Evolutionary conservation across 2,113 vertebrate species (phyloP).

Genomic region (Cariama cristata): DNA sequence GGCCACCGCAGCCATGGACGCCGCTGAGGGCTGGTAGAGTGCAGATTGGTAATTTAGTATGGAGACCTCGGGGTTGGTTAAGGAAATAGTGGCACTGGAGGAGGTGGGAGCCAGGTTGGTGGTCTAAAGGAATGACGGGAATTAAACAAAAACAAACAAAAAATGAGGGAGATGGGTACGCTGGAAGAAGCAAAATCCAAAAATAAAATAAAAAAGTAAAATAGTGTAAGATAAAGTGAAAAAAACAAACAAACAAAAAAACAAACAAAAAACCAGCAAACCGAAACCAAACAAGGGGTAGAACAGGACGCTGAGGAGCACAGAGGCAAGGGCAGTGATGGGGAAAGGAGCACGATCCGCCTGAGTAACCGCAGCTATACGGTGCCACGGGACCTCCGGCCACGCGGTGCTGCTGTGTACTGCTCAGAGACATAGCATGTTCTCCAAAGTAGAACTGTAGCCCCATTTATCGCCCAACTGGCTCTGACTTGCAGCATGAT

Average conservation of each 20-base stretch:
- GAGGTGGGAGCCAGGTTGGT: constrained; percentile 93
- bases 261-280: constrained; percentile 13
- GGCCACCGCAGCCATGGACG: constrained; percentile 97
- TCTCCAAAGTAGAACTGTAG: not conserved
- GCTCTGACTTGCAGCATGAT: not conserved
- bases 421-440: fast-evolving
- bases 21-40: constrained; percentile 97
- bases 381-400: fast-evolving
- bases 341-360: not conserved
- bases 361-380: not conserved
- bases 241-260: not conserved
- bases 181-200: constrained; percentile 56
- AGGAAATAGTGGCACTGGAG: constrained; percentile 96
- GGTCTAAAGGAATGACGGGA: constrained; percentile 90
- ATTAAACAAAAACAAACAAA: constrained; percentile 85
- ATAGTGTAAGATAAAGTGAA: constrained; percentile 24
- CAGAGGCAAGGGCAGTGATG: not conserved
- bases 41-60: constrained; percentile 98
- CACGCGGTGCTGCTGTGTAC: fast-evolving
- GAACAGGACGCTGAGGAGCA: not conserved
- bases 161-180: constrained; percentile 76
- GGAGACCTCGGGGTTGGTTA: constrained; percentile 96
- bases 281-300: constrained; percentile 18
- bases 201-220: constrained; percentile 14
- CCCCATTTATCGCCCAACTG: not conserved